These are phyloP conservation scores for Eupsilia transversa DNA, from an alignment of 2,888 invertebrate genomes.

Conservation along the genomic window DNA sequence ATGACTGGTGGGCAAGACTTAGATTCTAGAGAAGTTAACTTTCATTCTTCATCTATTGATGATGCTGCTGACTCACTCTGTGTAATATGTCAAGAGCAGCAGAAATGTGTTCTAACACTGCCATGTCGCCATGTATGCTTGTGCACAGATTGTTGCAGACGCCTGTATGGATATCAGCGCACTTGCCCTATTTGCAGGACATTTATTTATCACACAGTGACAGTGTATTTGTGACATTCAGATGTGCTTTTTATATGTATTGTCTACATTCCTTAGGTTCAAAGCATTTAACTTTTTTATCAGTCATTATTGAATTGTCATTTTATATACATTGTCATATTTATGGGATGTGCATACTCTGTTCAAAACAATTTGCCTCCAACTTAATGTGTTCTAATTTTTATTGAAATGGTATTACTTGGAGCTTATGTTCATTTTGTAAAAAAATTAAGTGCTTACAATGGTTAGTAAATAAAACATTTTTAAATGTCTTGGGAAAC, in stretches of 20 bases:
- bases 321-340: conserved; percentile 1
- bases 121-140: conserved; percentile 91
- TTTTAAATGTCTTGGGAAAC: conserved; percentile 1
- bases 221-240: conserved; percentile 86
- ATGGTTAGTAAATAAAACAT: conserved; percentile 42
- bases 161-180: conserved; percentile 87
- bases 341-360: background rate
- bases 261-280: conserved; percentile 42
- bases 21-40: conserved; percentile 68
- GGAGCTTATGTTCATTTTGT: background rate
- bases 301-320: conserved; percentile 1
- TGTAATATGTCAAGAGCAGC: conserved; percentile 90
- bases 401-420: background rate
- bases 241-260: conserved; percentile 4
- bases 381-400: background rate
- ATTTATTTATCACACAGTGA: conserved; percentile 89
- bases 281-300: conserved; percentile 32
- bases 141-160: conserved; percentile 88
- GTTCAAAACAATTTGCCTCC: conserved; percentile 8
- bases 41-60: conserved; percentile 68
- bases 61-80: conserved; percentile 85
- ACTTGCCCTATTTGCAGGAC: conserved; percentile 90
- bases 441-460: background rate
- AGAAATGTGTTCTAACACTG: conserved; percentile 89
- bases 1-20: conserved; percentile 79